These are phyloP conservation scores for Catharus fuscescens DNA, from an alignment of 2,113 vertebrate species.

Conservation along the genomic window DNA sequence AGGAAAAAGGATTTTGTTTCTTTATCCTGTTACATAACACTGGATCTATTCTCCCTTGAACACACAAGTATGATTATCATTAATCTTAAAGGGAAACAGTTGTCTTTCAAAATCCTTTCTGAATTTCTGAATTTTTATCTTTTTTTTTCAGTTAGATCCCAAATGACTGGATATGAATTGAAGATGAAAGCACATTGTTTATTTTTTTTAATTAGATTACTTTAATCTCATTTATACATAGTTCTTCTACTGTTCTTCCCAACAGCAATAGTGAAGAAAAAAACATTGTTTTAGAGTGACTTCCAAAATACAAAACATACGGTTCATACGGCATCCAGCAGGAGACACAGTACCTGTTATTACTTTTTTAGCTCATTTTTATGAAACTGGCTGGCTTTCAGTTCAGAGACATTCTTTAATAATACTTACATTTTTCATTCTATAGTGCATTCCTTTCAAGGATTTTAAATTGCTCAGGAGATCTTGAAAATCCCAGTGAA, in stretches of 20 bases:
- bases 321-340: neutral
- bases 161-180: neutral
- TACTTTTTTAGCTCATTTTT: conserved; percentile 7
- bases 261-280: neutral
- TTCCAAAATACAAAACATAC: conserved; percentile 22
- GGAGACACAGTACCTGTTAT: conserved; percentile 26
- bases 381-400: conserved; percentile 40
- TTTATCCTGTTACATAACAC: conserved; percentile 64
- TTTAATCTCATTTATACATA: neutral
- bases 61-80: conserved; percentile 58
- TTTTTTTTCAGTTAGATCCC: neutral
- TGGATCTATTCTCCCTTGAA: conserved; percentile 51
- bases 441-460: conserved; percentile 15
- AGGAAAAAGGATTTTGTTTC: conserved; percentile 61
- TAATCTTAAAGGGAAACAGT: conserved; percentile 63
- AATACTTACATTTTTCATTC: conserved; percentile 34
- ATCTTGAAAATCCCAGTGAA: conserved; percentile 17
- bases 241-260: conserved; percentile 8
- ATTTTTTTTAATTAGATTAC: conserved; percentile 16
- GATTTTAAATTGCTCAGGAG: conserved; percentile 14
- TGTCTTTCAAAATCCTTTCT: neutral
- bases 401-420: conserved; percentile 31
- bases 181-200: neutral
- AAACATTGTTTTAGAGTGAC: neutral
- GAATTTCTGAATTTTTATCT: conserved; percentile 7